Conservation (phyloP, 2,888 invertebrate species). For the Calameuta pallipes region DNA sequence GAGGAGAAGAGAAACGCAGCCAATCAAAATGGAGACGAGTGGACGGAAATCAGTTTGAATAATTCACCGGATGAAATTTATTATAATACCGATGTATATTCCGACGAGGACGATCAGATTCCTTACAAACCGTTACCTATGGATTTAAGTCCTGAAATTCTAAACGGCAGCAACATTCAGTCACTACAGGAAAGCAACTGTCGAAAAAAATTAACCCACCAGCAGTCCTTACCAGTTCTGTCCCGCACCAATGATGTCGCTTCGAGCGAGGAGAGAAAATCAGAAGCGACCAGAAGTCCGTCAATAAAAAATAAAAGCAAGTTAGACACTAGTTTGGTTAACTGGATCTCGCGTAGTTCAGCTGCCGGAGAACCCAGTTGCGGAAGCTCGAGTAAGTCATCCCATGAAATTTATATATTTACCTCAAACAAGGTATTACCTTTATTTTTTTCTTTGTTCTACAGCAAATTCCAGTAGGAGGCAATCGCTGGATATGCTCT, state of each 20-base stretch:
- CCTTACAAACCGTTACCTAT: conserved; percentile 66
- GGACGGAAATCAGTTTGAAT: conserved; percentile 80
- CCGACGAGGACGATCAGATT: conserved; percentile 65
- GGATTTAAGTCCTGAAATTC: conserved; percentile 55
- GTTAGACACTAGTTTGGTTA: conserved; percentile 68
- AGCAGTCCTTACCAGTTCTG: conserved; percentile 68
- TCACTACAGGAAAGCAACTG: conserved; percentile 46
- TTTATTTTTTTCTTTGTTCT: conserved; percentile 33
- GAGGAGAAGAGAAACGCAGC: conserved; percentile 31
- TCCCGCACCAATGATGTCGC: conserved; percentile 52
- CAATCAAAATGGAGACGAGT: conserved; percentile 70
- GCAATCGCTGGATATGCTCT: conserved; percentile 81
- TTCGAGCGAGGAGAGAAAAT: conserved; percentile 51
- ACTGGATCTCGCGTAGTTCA: conserved; percentile 71
- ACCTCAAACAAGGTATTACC: neutral
- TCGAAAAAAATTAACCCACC: conserved; percentile 62
- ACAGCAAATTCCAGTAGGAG: conserved; percentile 68
- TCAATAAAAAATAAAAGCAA: conserved; percentile 60
- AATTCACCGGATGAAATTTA: conserved; percentile 76
- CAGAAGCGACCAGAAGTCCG: conserved; percentile 63
- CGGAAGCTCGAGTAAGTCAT: conserved; percentile 60
- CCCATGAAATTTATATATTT: no score
- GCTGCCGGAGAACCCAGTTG: conserved; percentile 64
- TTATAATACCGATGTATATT: conserved; percentile 69
- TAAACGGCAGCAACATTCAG: conserved; percentile 24